Evolutionary conservation across 2,113 vertebrate genomes (phyloP).

Genomic region (Nothoprocta perdicaria): DNA sequence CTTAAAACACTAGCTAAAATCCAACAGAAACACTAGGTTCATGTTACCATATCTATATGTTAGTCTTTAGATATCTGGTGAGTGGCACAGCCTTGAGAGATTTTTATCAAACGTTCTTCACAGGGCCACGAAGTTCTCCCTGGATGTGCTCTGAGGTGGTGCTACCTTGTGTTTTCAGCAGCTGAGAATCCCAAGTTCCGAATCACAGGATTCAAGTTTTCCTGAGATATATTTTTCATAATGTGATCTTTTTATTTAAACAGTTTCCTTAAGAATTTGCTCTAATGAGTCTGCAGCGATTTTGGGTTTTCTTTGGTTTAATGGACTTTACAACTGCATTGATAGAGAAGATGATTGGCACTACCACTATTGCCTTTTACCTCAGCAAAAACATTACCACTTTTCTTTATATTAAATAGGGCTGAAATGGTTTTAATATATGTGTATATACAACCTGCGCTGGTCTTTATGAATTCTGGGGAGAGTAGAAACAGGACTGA

Average conservation of each 20-base stretch:
- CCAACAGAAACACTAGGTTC: neutral
- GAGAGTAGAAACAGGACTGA: neutral
- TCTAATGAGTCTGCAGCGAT: neutral
- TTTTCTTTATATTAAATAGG: neutral
- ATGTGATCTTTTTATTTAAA: neutral
- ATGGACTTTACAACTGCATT: neutral
- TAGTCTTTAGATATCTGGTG: neutral
- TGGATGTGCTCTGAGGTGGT: neutral
- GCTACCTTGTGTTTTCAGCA: neutral
- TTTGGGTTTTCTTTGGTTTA: neutral
- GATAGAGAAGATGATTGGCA: neutral
- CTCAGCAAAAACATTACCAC: neutral
- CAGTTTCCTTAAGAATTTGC: neutral
- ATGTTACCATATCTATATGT: neutral
- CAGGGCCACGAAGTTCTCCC: neutral
- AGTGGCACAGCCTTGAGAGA: accelerated
- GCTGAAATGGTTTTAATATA: neutral
- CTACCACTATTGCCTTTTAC: neutral
- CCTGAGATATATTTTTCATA: neutral
- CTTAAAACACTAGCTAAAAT: neutral
- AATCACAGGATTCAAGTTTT: neutral
- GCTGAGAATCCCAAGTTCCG: neutral
- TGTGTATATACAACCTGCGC: neutral
- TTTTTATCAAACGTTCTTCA: neutral
- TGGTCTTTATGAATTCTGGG: neutral